phyloP scores from a whole-genome alignment of 1,140 invertebrate genomes.

The Drosophila neocordata region DNA sequence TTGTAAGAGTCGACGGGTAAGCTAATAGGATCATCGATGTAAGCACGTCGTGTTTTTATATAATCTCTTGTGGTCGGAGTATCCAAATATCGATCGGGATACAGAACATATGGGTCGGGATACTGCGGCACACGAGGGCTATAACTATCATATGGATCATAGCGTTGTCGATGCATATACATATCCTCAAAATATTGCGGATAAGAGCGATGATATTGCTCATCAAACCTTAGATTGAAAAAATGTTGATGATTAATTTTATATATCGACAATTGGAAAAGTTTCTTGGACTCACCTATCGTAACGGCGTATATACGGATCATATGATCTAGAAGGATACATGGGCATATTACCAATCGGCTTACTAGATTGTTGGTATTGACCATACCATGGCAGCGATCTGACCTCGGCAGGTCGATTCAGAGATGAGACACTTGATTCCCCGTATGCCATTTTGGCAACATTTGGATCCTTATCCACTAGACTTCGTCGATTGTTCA shows the following conservation, averaged over 20 bases:
- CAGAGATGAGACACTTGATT: conserved; percentile 17
- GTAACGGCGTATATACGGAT: conserved; percentile 76
- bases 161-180: conserved; percentile 71
- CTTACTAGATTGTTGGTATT: conserved; percentile 35
- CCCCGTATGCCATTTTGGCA: conserved; percentile 32
- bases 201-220: conserved; percentile 75
- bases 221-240: conserved; percentile 55
- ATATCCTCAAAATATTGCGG: conserved; percentile 78
- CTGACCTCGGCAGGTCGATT: conserved; percentile 39
- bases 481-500: conserved; percentile 16
- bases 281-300: conserved; percentile 58
- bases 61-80: conserved; percentile 63
- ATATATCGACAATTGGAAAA: background rate
- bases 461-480: conserved; percentile 22
- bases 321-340: conserved; percentile 78
- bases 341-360: conserved; percentile 30
- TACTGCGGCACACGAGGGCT: conserved; percentile 75
- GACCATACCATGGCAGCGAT: conserved; percentile 49
- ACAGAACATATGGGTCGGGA: conserved; percentile 76
- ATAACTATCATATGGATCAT: conserved; percentile 79
- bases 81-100: conserved; percentile 76
- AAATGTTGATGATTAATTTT: conserved; percentile 8
- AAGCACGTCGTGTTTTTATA: conserved; percentile 55
- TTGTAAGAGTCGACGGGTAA: conserved; percentile 47
- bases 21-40: conserved; percentile 47